phyloP scores from a whole-genome alignment of 2,888 invertebrate species.

The Mellilla xanthometata region DNA sequence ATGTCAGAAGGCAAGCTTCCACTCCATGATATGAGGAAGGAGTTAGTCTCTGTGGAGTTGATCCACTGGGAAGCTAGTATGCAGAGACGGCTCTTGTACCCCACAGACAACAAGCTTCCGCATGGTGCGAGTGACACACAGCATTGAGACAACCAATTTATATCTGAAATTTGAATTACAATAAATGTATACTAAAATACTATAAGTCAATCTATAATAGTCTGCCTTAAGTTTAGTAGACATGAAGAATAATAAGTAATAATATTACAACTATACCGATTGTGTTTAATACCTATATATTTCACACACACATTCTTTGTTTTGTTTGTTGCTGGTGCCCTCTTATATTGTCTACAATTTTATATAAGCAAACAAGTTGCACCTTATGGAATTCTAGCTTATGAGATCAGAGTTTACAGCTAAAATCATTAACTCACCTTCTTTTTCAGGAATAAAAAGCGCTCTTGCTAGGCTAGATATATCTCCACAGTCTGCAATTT shows the following conservation, averaged over 20 bases:
- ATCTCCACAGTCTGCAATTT: constrained; percentile 84
- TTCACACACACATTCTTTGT: too few species aligned
- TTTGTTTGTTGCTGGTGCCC: too few species aligned
- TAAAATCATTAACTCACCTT: constrained; percentile 48
- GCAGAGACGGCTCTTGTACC: constrained; percentile 64
- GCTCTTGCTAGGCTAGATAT: constrained; percentile 81
- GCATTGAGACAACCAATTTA: constrained; percentile 71
- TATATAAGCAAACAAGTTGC: too few species aligned
- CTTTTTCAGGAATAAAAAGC: constrained; percentile 79
- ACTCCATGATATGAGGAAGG: constrained; percentile 74
- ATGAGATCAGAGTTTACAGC: too few species aligned
- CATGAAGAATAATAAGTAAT: too few species aligned
- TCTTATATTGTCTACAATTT: too few species aligned
- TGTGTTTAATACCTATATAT: too few species aligned
- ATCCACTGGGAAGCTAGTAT: constrained; percentile 75
- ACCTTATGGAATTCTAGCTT: too few species aligned
- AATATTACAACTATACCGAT: too few species aligned
- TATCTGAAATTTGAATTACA: constrained; percentile 65
- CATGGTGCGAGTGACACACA: constrained; percentile 70
- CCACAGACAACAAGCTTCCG: constrained; percentile 67
- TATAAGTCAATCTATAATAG: background rate
- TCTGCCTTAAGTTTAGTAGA: too few species aligned
- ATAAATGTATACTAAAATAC: too few species aligned
- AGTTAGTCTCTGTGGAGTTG: constrained; percentile 64
- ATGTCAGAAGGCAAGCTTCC: constrained; percentile 69